phyloP scores from a whole-genome alignment of 2,888 invertebrate genomes.

The Ommatoiulus sabulosus region DNA sequence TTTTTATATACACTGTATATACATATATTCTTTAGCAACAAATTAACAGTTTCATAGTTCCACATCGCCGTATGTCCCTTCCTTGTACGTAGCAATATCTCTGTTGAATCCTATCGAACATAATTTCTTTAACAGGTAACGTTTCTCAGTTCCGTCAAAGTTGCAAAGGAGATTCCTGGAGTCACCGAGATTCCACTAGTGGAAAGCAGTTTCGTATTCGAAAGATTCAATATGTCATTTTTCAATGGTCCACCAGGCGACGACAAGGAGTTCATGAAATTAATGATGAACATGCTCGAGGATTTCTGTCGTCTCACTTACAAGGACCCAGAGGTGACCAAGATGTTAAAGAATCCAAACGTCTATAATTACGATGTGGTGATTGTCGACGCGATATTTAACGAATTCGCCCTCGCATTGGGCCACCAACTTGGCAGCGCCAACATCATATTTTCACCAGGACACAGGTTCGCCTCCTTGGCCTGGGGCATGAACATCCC shows the following conservation, averaged over 20 bases:
- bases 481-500: conserved; percentile 56
- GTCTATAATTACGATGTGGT: conserved; percentile 20
- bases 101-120: too few relatives aligned
- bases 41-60: too few relatives aligned
- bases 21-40: too few relatives aligned
- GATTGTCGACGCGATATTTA: conserved; percentile 30
- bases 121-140: neutral
- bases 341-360: neutral
- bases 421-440: conserved; percentile 50
- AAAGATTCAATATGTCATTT: neutral
- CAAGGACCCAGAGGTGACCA: conserved; percentile 14
- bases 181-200: neutral
- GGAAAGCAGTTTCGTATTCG: neutral
- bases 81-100: too few relatives aligned
- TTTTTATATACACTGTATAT: too few relatives aligned
- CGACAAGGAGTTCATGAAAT: neutral
- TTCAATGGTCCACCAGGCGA: neutral
- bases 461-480: neutral
- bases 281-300: neutral
- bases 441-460: neutral
- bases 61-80: too few relatives aligned
- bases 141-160: neutral
- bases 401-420: conserved; percentile 46
- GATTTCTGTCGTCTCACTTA: neutral
- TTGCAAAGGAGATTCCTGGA: neutral